Evolutionary conservation across 2,113 vertebrate species (phyloP).

Genomic region (Mormoops blainvillei): DNA sequence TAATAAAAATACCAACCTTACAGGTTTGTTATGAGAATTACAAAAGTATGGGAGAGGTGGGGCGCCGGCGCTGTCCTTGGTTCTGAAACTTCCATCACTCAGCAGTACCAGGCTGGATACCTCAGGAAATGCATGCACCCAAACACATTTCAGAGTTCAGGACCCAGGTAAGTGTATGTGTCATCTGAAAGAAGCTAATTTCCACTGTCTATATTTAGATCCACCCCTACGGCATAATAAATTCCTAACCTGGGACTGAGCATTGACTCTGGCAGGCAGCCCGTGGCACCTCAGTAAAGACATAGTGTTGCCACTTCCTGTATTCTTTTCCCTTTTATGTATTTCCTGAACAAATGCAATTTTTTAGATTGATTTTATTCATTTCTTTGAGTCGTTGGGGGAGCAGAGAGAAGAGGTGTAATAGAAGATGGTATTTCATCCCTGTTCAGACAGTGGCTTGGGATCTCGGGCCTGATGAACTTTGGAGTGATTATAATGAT

Average conservation of each 20-base stretch:
- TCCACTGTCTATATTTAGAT: not conserved
- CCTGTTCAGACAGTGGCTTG: not conserved
- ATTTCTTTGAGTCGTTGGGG: not conserved
- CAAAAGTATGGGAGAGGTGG: too few relatives aligned
- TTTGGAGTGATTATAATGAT: not conserved
- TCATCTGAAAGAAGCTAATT: not conserved
- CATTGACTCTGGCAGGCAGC: not conserved
- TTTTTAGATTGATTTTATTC: not conserved
- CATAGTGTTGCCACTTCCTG: not conserved
- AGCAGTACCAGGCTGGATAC: not conserved
- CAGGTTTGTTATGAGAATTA: not conserved
- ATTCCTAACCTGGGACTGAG: not conserved
- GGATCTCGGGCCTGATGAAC: not conserved
- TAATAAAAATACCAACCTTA: not conserved
- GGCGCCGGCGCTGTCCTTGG: slow-evolving; percentile 36
- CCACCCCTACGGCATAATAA: not conserved
- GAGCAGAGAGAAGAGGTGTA: not conserved
- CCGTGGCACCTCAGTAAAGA: not conserved
- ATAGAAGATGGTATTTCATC: not conserved
- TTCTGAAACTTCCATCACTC: slow-evolving; percentile 24
- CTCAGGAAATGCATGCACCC: not conserved
- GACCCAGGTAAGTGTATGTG: not conserved
- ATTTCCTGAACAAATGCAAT: not conserved
- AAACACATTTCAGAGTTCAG: not conserved
- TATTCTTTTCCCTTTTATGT: not conserved